Conservation (phyloP, 2,888 invertebrate species). For the Drosophila ustulata region DNA sequence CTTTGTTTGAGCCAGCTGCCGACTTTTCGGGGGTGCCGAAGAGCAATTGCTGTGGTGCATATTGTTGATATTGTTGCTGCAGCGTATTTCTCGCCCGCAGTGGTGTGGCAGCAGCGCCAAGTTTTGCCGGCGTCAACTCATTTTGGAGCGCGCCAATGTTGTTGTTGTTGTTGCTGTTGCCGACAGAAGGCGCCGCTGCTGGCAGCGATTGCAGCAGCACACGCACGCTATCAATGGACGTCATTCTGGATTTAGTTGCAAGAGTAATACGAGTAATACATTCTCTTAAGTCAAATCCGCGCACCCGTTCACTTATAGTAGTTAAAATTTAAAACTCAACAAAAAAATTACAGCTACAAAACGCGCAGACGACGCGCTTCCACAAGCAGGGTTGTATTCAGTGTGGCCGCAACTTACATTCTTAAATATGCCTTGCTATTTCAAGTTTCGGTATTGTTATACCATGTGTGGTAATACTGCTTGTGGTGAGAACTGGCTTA, state of each 20-base stretch:
- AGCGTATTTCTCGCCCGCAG: constrained; percentile 63
- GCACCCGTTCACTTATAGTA: constrained; percentile 48
- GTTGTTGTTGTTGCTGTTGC: constrained; percentile 34
- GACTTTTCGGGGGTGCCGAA: constrained; percentile 57
- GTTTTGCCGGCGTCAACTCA: constrained; percentile 67
- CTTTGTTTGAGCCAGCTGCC: constrained; percentile 22
- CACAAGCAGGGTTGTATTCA: constrained; percentile 44
- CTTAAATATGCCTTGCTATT: background rate
- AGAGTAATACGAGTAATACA: constrained; percentile 46
- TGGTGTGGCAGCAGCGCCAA: constrained; percentile 50
- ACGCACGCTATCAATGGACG: constrained; percentile 68
- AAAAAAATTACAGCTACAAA: constrained; percentile 66
- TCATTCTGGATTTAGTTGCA: constrained; percentile 38
- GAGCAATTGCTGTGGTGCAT: constrained; percentile 37
- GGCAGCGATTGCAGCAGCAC: constrained; percentile 68
- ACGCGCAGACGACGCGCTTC: constrained; percentile 70
- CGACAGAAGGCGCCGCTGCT: constrained; percentile 61
- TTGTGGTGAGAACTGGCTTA: background rate
- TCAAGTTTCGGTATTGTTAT: background rate
- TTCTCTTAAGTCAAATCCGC: constrained; percentile 45
- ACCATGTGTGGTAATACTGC: background rate
- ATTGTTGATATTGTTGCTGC: constrained; percentile 35
- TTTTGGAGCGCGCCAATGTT: constrained; percentile 23
- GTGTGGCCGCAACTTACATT: background rate
- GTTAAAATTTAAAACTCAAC: constrained; percentile 61